Percentiles rank a stretch among this genome's conserved stretches.
These are phyloP conservation scores for Sardina pilchardus DNA, from an alignment of 2,113 vertebrate species.

Conservation along the genomic window DNA sequence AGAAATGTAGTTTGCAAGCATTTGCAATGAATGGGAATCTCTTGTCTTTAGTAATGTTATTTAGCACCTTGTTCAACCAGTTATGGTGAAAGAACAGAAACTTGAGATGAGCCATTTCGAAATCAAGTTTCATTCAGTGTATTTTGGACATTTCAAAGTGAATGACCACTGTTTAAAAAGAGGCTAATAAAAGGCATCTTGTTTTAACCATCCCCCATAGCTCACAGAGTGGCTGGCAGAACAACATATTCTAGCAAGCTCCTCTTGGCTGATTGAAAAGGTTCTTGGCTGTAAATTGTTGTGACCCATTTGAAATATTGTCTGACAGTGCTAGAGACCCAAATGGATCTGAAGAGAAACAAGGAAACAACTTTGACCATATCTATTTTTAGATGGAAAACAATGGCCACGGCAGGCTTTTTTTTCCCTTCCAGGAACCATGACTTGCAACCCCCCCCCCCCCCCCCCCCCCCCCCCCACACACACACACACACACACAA, in stretches of 20 bases:
- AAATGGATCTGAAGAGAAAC: not conserved
- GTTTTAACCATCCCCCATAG: not conserved
- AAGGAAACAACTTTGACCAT: not conserved
- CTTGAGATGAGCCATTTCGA: not conserved
- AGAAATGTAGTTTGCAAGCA: not conserved
- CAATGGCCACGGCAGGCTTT: not conserved
- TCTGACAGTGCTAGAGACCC: no score
- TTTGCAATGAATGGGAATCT: not conserved
- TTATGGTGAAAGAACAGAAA: not conserved
- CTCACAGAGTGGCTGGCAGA: not conserved
- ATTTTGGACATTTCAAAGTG: not conserved
- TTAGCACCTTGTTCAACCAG: not conserved
- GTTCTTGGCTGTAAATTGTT: not conserved
- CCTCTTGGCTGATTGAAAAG: not conserved
- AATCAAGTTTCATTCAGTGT: not conserved
- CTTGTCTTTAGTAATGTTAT: no score
- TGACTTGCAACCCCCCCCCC: no score
- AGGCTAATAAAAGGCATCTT: not conserved
- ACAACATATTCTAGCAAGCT: not conserved
- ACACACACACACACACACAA: no score
- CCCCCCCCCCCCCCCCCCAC: no score
- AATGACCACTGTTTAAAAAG: not conserved
- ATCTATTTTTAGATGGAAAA: not conserved
- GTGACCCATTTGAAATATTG: no score
- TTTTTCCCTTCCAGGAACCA: not conserved